Evolutionary conservation across 2,888 invertebrate genomes (phyloP), one percentile per base, ranked within the genome.

Genomic region (Platycnemis pennipes): DNA sequence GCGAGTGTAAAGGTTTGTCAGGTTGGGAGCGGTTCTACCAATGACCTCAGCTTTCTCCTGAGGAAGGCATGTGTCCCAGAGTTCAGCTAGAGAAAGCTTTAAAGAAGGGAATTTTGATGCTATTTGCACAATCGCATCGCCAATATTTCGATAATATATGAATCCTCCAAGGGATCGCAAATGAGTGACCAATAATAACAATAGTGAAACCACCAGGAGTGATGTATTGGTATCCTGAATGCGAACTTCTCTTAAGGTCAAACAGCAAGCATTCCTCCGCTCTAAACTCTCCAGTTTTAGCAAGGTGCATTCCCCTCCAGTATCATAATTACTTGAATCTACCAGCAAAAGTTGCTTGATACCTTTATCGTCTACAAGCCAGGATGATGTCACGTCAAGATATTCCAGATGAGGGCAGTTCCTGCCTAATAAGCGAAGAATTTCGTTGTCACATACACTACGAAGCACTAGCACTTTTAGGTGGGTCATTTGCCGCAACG

Each of bases 181-280:
- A 94, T 95, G 95, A 87, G 95, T 95, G 11, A 95, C 95, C 94
- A 96, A 95, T 56, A 95, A 94, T 11, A 96, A 94, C 42, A 96
- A 95, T 94, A 96, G 95, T 13, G 95, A 86, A 22, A 96, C 95
- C 87, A 95, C 95, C 77, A 95, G 94, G 69, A 95, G 95, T 13
- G 96, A 95, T 7, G 96, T 96, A 94, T 96, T 96, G 26, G 96
- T 96, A 94, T 96, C 96, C 91, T 96, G 96, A 89, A 96, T 96
- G 42, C 95, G 95, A 11, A 96, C 95, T 69, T 63, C 94, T 63
- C 69, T 69, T 16, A 94, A 53, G 42, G 46, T 63, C 26, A 46
- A 31, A 46, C 89, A 94, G 49, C 94, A 94, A 11, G 94, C 53
- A 63, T 56, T 89, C 2, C 45, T 63, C 44, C 77, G 46, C 44